These are phyloP conservation scores for Philantomba maxwellii DNA, from an alignment of 2,113 vertebrate species.

Conservation along the genomic window DNA sequence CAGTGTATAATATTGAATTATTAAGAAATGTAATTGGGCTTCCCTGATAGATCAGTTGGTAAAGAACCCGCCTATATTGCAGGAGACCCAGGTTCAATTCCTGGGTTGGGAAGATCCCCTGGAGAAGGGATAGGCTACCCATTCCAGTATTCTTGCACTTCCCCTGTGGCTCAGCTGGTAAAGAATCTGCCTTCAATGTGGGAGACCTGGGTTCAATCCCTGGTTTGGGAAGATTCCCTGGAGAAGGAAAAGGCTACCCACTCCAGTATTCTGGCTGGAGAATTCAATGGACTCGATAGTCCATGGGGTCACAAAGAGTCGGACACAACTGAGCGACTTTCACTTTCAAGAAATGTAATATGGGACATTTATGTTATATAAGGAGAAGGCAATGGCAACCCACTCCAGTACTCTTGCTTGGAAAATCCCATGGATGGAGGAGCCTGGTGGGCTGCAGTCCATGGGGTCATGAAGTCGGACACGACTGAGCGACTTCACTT, in stretches of 20 bases:
- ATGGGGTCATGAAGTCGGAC: too few relatives aligned
- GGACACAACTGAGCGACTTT: too few relatives aligned
- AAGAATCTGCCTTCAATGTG: not conserved
- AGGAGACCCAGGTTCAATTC: not conserved
- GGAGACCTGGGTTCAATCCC: not conserved
- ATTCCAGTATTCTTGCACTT: not conserved
- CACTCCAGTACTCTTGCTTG: too few relatives aligned
- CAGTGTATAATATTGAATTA: not conserved
- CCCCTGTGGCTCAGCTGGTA: not conserved
- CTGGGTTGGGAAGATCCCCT: not conserved
- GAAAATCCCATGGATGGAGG: too few relatives aligned
- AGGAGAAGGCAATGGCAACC: too few relatives aligned
- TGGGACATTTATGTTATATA: not conserved
- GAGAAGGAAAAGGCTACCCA: not conserved
- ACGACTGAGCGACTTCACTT: too few relatives aligned
- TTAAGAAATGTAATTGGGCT: not conserved
- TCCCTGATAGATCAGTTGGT: not conserved
- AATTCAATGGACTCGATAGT: not conserved
- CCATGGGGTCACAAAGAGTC: not conserved
- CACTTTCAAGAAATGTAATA: too few relatives aligned
- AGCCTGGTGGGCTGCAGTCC: too few relatives aligned
- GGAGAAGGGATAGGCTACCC: not conserved
- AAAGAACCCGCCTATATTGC: rapidly evolving
- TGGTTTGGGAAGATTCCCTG: not conserved
- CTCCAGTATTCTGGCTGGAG: not conserved